phyloP scores from a whole-genome alignment of 2,888 invertebrate species.

The Melanostoma scalare region DNA sequence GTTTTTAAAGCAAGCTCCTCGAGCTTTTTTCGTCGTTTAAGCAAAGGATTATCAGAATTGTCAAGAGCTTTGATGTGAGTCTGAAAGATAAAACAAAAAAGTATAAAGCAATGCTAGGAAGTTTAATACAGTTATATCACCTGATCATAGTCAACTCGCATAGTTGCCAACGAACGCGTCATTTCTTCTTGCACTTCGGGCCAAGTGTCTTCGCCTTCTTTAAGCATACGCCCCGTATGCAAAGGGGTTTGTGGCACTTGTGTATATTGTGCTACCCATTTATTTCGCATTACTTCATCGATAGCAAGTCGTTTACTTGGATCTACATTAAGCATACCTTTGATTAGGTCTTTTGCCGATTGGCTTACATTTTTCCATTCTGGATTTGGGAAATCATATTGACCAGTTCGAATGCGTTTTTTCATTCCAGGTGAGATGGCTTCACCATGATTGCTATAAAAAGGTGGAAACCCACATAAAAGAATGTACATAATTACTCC shows the following conservation, averaged over 20 bases:
- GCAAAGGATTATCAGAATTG: constrained; percentile 94
- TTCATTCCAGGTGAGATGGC: constrained; percentile 99
- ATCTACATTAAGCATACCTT: constrained; percentile 96
- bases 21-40: constrained; percentile 89
- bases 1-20: constrained; percentile 76
- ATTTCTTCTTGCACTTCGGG: constrained; percentile 99
- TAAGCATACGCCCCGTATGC: constrained; percentile 93
- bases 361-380: constrained; percentile 97
- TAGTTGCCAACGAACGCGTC: constrained; percentile 98
- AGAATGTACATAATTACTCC: constrained; percentile 99
- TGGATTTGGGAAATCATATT: constrained; percentile 98
- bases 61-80: constrained; percentile 96
- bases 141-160: constrained; percentile 99
- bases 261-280: constrained; percentile 92
- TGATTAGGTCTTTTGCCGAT: constrained; percentile 97
- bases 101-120: background rate
- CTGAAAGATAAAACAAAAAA: constrained; percentile 80
- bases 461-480: constrained; percentile 99
- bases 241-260: constrained; percentile 97
- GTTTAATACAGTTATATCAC: constrained; percentile 77
- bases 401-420: constrained; percentile 92
- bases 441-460: constrained; percentile 98
- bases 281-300: constrained; percentile 93
- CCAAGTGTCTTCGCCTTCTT: constrained; percentile 97
- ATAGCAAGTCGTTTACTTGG: constrained; percentile 95